A percentile compares a stretch with the other conserved stretches of the same genome.
These are phyloP conservation scores for Drosophila mimica DNA, from an alignment of 2,888 invertebrate genomes.

Conservation along the genomic window DNA sequence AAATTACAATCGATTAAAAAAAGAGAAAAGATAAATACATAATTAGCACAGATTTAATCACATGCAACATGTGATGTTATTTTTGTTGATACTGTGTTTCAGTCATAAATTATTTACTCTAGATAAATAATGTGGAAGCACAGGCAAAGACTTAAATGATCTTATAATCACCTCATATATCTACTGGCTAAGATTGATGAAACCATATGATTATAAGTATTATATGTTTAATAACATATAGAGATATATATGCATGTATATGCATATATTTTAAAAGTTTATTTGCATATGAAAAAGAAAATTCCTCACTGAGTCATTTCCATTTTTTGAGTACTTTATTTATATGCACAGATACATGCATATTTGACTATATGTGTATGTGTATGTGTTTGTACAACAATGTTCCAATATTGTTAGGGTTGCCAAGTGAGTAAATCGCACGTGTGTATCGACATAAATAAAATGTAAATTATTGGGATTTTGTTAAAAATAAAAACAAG, in stretches of 20 bases:
- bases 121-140: neutral
- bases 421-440: conserved; percentile 28
- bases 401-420: conserved; percentile 4
- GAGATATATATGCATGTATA: neutral
- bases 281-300: neutral
- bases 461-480: conserved; percentile 10
- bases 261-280: neutral
- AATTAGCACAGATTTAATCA: neutral
- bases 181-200: neutral
- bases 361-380: neutral
- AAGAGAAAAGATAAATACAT: neutral
- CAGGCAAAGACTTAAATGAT: neutral
- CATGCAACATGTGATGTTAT: neutral
- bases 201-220: conserved; percentile 1
- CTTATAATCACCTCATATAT: neutral
- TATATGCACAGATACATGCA: neutral
- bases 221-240: neutral
- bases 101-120: neutral
- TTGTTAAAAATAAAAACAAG: no score
- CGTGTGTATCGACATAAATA: conserved; percentile 15
- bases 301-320: neutral
- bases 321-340: neutral
- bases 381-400: neutral
- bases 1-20: neutral
- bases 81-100: neutral